phyloP scores from a whole-genome alignment of 2,888 invertebrate genomes.

The Philonicus albiceps region DNA sequence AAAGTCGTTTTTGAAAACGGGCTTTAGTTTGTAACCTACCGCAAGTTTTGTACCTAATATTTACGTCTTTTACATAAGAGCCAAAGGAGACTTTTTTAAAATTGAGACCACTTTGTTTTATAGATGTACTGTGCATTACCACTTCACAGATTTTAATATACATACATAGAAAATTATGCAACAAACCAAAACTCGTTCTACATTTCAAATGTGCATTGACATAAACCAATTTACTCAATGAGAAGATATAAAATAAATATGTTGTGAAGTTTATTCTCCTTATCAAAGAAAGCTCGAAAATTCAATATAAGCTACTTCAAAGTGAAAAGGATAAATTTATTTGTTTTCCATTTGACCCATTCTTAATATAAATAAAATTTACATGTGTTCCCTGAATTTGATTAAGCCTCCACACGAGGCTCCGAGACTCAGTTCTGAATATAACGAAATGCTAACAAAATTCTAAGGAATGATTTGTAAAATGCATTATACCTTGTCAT shows the following conservation, averaged over 20 bases:
- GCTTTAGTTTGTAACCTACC: no score
- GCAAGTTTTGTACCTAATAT: no score
- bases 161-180: no score
- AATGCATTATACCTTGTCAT: background rate
- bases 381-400: background rate
- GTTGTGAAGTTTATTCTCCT: background rate
- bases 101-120: no score
- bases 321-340: background rate
- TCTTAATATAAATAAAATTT: background rate
- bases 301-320: background rate
- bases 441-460: background rate
- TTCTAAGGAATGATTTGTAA: background rate
- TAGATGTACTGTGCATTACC: no score
- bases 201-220: no score
- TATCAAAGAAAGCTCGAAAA: background rate
- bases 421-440: background rate
- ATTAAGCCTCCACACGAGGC: background rate
- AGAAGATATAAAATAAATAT: background rate
- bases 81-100: no score
- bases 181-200: no score
- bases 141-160: no score
- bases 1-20: no score
- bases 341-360: background rate
- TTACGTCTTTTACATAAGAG: no score
- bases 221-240: no score